phyloP scores from a whole-genome alignment of 1,140 invertebrate species.

The Drosophila bocqueti region DNA sequence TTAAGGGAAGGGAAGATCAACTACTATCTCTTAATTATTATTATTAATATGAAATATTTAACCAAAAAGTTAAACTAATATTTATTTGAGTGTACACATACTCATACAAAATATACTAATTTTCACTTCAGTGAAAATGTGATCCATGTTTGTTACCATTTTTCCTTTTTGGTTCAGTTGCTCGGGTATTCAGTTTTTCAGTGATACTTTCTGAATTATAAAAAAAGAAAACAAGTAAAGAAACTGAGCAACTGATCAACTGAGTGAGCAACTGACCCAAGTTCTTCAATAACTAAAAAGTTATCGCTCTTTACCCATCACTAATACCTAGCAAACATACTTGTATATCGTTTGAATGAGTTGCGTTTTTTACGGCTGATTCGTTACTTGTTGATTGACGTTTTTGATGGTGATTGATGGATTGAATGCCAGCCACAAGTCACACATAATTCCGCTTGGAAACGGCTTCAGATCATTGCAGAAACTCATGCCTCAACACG shows the following conservation, averaged over 20 bases:
- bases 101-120: background rate
- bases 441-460: slow-evolving; percentile 45
- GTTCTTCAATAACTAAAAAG: background rate
- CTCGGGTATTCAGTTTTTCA: background rate
- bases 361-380: slow-evolving; percentile 32
- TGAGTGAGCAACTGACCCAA: background rate
- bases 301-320: background rate
- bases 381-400: slow-evolving; percentile 44
- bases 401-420: slow-evolving; percentile 30
- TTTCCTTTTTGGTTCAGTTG: background rate
- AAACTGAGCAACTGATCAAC: background rate
- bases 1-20: too few relatives aligned
- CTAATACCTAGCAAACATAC: slow-evolving; percentile 9
- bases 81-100: slow-evolving; percentile 11
- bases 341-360: slow-evolving; percentile 24
- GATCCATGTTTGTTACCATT: background rate
- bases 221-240: background rate
- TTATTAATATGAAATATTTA: background rate
- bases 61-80: background rate
- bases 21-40: too few relatives aligned
- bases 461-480: slow-evolving; percentile 61
- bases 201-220: background rate
- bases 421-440: slow-evolving; percentile 36
- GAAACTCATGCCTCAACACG: slow-evolving; percentile 41
- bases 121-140: too few relatives aligned